Evolutionary conservation across 2,797 vertebrate species (phyloP).

Genomic region (Smutsia temminckii): DNA sequence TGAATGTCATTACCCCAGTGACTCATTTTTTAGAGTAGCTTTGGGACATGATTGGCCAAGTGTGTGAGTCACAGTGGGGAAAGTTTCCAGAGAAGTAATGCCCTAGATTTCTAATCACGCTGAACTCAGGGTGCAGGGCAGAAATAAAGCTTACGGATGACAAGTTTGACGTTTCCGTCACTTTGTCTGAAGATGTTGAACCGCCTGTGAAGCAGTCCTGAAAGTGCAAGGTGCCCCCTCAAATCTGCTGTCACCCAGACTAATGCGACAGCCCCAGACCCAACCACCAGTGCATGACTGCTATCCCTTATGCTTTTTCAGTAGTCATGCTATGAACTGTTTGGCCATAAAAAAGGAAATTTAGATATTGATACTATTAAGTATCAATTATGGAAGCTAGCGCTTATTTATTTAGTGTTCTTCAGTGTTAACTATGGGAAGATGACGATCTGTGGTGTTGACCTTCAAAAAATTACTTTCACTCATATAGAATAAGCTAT

Average conservation of each 20-base stretch:
- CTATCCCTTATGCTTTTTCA: neutral
- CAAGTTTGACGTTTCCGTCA: neutral
- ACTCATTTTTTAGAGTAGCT: constrained; percentile 49
- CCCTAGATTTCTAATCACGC: neutral
- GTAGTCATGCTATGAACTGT: neutral
- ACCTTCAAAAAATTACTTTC: neutral
- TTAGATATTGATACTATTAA: neutral
- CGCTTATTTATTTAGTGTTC: neutral
- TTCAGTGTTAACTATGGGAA: neutral
- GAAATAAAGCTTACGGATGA: neutral
- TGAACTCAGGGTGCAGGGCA: neutral
- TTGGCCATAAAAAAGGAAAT: neutral
- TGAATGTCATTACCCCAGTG: neutral
- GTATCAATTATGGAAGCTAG: neutral
- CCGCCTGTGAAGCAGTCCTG: neutral
- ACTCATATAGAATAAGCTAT: neutral
- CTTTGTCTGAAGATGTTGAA: neutral
- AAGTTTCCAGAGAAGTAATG: neutral
- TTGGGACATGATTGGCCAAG: constrained; percentile 24
- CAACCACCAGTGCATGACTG: neutral
- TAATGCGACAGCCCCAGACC: neutral
- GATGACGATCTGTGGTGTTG: neutral
- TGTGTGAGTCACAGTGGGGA: neutral
- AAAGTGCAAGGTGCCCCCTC: neutral
- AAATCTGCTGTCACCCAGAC: neutral